Evolutionary conservation across 2,113 vertebrate genomes (phyloP), one percentile per base, ranked within the genome.

Genomic region (Odocoileus hemionus): DNA sequence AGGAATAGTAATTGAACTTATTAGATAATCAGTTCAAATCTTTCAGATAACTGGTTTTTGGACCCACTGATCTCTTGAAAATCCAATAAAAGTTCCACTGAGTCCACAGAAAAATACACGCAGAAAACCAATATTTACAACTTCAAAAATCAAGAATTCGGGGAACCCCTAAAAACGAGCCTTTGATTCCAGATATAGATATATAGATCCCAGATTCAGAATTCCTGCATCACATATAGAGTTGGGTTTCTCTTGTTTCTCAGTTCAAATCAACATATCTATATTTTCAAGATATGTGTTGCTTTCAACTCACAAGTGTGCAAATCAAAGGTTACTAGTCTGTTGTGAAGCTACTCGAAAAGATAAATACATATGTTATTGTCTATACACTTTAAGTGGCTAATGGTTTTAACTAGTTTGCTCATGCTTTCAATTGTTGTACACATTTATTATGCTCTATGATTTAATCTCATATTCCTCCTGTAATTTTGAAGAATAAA

Each of bases 401-500:
- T 43, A 50, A 33, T 87, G 28, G 4, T 14, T 30, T 83, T 78
- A 52, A 57, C 43, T 60, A 26, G 21, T 33, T 74, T 80, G 17
- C 33, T 70, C 12, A 36, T 87, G 25, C 36, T 86, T 96, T 86
- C 30, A n/a, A 3, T 79, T 84, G 39, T 28, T 94, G 39, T 43
- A n/a, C 9, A 52, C 28, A 28, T 79, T 86, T 45, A 61, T 15
- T 93, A 43, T 79, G 43, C 15, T 50, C 23, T 92, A 10, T 2
- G 94, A 23, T 92, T 91, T 60, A 45, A 74, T 86, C 36, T 47
- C 55, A 47, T 39, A 64, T 58, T 90, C 5, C 17, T 85, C 1
- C 58, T 61, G 19, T 80, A 85, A 96, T 57, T 95, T 88, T 92
- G 55, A 94, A 84, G 30, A 76, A 90, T 60, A 70, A 89, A n/a